Base-by-base conservation (phyloP, 2,113 vertebrate species). In the Cettia cetti region DNA sequence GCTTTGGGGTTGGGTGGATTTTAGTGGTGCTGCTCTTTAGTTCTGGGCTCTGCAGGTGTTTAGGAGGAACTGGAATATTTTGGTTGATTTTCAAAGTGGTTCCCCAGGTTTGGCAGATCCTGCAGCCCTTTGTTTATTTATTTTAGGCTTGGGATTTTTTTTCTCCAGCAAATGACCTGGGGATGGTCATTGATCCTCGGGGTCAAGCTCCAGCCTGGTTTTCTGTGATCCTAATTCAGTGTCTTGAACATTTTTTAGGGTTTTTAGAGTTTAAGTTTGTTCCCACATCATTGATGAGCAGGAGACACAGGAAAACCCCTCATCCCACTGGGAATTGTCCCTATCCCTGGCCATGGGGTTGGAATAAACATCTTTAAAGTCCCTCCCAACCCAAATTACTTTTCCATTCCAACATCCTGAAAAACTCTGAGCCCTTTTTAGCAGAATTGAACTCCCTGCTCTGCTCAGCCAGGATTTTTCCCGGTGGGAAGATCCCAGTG, bases 401-500 rank as follows among this genome's bases (percentile, higher is more conserved):
- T 40, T 53, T 20, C 49, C 35, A 24, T 79, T n/a, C 15, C 20
- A 2, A 26, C 30, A 35, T 17, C 28, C 35, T 24, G 57, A 18
- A 35, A 47, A 54, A 7, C 1, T 0, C 2, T 6, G 45, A 35
- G 12, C 2, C 8, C 5, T 66, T 84, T 82, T 13, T 1, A 70
- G 16, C 21, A 75, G 70, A 39, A 11, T 18, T 53, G 22, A 30
- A 1, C 30, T 94, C 19, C 30, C 7, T 33, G 11, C 39, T 24
- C 57, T 35, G 8, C 27, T 68, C 53, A 69, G 33, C 9, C 59
- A 6, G 5, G 23, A 2, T 15, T 60, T 57, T 64, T 1, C n/a
- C 61, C 20, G 1, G 2, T 13, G 49, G 37, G 66, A 72, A 64
- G 47, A 47, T 86, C 71, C 40, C 15, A 7, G 5, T 7, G 54